phyloP scores from a whole-genome alignment of 2,797 vertebrate genomes.

The Masticophis lateralis region DNA sequence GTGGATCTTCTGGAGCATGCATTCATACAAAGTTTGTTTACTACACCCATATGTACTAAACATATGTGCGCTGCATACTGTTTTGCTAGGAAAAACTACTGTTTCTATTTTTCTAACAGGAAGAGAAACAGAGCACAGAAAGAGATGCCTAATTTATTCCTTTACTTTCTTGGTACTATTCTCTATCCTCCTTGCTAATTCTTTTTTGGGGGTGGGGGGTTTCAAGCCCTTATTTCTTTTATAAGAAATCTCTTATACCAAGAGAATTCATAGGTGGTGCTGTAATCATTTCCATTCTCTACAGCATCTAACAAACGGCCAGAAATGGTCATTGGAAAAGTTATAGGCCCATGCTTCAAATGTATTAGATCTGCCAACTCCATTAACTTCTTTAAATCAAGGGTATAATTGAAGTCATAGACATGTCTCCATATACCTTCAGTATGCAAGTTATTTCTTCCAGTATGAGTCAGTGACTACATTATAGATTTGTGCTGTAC shows the following conservation, averaged over 20 bases:
- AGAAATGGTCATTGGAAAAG: slow-evolving; percentile 41
- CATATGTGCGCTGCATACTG: background rate
- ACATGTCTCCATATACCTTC: slow-evolving; percentile 33
- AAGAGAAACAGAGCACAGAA: slow-evolving; percentile 5
- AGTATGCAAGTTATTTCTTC: slow-evolving; percentile 28
- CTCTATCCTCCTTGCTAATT: background rate
- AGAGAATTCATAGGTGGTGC: slow-evolving; percentile 33
- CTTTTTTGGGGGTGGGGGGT: background rate
- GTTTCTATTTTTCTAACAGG: background rate
- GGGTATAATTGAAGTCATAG: slow-evolving; percentile 47
- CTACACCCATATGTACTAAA: background rate
- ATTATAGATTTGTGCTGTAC: slow-evolving; percentile 43
- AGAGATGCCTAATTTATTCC: slow-evolving; percentile 5
- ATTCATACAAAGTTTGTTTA: background rate
- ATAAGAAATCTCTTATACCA: slow-evolving; percentile 23
- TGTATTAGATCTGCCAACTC: slow-evolving; percentile 24
- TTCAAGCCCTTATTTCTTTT: slow-evolving; percentile 35
- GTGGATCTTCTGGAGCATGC: background rate
- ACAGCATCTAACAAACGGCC: slow-evolving; percentile 2
- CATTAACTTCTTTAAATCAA: slow-evolving; percentile 50
- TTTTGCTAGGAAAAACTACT: background rate
- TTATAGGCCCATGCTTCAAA: slow-evolving; percentile 30
- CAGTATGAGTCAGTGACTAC: slow-evolving; percentile 23
- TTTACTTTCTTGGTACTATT: slow-evolving; percentile 8
- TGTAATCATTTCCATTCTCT: slow-evolving; percentile 42